Base-by-base conservation (phyloP, 2,113 vertebrate species). In the Solea senegalensis region DNA sequence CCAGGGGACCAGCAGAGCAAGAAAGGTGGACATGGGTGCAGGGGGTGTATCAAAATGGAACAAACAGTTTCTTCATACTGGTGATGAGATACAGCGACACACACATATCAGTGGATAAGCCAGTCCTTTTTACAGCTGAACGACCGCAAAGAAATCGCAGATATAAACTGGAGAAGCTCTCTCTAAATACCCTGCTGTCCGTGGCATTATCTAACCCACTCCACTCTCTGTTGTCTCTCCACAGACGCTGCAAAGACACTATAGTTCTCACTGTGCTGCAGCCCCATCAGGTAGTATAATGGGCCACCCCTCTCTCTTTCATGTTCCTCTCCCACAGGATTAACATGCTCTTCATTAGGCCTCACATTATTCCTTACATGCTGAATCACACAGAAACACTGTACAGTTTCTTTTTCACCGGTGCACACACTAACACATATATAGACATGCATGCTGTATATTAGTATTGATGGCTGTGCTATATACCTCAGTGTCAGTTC, bases 231-330 rank as follows among this genome's bases (percentile, higher is more conserved):
- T 73, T 91, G 70, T 94, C 81, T 94, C 77, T 91, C 83, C 92
- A 68, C 83, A 98, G 97, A 94, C 94, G 89, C 81, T 95, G 96
- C 92, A 95, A 96, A 91, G 95, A 99, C 82, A 95, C 94, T 77
- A 94, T 98, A 87, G 86, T 96, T 93, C 95, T 98, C 92, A 97
- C 95, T 58, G 96, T 98, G 91, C 94, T 97, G 85, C 96, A 98
- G 89, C 94, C 96, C 79, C 95, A 98, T 90, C 96, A 98, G 96
- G 96, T 97, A 92, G 94, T 94, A 76, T 59, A 86, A 80, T 73
- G 74, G 70, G 58, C 66, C 61, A 43, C 63, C 21, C 21, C 21
- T 67, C 50, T 76, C 68, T 60, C 78, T 85, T 82, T 75, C 85
- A 61, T 87, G 57, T 71, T 50, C 5, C 50, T 70, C 68, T 74